Conservation (phyloP, 2,888 invertebrate species). For the Hartigia nigra region DNA sequence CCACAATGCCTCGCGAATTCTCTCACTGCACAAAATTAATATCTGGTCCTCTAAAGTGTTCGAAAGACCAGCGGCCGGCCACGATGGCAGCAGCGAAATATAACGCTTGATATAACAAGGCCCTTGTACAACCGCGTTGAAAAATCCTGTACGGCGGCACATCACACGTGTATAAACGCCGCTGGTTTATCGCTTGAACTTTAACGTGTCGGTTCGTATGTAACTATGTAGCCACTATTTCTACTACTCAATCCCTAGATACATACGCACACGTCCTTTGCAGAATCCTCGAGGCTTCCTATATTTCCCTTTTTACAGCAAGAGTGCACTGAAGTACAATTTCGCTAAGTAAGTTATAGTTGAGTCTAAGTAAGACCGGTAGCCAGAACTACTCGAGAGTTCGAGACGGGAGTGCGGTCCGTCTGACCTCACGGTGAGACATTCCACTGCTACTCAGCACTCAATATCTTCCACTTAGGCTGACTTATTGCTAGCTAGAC, state of each 20-base stretch:
- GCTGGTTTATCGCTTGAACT: background rate
- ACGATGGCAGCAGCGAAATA: background rate
- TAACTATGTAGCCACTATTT: background rate
- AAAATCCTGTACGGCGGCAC: background rate
- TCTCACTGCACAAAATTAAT: background rate
- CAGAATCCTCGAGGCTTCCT: slow-evolving; percentile 8
- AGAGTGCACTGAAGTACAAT: slow-evolving; percentile 41
- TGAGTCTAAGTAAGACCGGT: slow-evolving; percentile 15
- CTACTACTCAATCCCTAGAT: background rate
- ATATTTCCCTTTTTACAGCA: slow-evolving; percentile 12
- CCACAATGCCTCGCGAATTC: no score
- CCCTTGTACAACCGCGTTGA: background rate
- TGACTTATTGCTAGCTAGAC: slow-evolving; percentile 29
- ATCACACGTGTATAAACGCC: background rate
- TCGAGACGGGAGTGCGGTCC: slow-evolving; percentile 21
- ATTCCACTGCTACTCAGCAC: slow-evolving; percentile 50
- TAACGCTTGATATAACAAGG: background rate
- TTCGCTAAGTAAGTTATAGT: slow-evolving; percentile 48
- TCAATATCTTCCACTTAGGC: slow-evolving; percentile 57
- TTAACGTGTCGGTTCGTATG: background rate
- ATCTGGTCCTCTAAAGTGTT: background rate
- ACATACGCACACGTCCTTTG: background rate
- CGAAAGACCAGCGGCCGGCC: background rate
- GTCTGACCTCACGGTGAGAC: slow-evolving; percentile 40
- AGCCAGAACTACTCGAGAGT: slow-evolving; percentile 13